Evolutionary conservation across 2,797 vertebrate genomes (phyloP).

Genomic region (Danio albolineatus): DNA sequence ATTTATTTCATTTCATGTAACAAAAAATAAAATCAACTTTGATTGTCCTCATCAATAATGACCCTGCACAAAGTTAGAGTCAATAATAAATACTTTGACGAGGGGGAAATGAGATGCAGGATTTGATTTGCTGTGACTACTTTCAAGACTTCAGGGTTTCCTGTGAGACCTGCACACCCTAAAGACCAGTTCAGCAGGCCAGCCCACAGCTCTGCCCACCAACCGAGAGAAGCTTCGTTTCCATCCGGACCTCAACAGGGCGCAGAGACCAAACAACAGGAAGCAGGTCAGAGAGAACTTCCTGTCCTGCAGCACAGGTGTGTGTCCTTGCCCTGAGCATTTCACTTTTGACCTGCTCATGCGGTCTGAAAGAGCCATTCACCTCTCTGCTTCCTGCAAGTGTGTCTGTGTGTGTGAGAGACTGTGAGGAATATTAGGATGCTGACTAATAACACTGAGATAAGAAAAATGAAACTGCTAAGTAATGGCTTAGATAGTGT

Average conservation of each 20-base stretch:
- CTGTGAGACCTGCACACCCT: slow-evolving; percentile 5
- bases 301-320: slow-evolving; percentile 45
- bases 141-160: not conserved
- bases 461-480: not conserved
- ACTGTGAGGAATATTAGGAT: not conserved
- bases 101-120: not conserved
- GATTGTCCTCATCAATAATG: too few relatives aligned
- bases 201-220: slow-evolving; percentile 45
- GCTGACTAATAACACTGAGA: not conserved
- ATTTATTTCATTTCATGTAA: too few relatives aligned
- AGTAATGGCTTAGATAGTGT: not conserved
- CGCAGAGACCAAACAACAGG: slow-evolving; percentile 46
- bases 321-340: slow-evolving; percentile 23
- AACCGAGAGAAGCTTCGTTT: slow-evolving; percentile 31
- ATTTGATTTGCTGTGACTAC: slow-evolving; percentile 7
- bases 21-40: not conserved
- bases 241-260: slow-evolving; percentile 38
- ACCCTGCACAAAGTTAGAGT: too few relatives aligned
- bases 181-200: slow-evolving; percentile 39
- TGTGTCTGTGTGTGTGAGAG: slow-evolving; percentile 36
- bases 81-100: not conserved
- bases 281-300: slow-evolving; percentile 48
- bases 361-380: slow-evolving; percentile 19
- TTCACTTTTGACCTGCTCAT: slow-evolving; percentile 31
- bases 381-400: slow-evolving; percentile 32